Conservation (phyloP, 2,888 invertebrate genomes). For the Monochamus alternatus region DNA sequence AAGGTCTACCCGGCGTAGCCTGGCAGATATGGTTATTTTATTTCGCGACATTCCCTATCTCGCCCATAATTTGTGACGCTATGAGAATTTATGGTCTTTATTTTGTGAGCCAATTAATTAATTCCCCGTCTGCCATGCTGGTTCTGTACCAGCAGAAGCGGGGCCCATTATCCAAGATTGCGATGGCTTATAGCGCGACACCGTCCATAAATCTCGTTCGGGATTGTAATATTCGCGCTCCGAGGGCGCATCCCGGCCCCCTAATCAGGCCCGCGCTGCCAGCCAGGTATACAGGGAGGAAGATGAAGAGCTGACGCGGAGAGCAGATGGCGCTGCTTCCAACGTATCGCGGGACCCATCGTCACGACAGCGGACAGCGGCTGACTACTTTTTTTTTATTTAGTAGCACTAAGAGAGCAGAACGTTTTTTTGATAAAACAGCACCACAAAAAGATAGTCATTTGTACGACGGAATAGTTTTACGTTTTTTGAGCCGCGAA, state of each 20-base stretch:
- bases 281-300: conserved; percentile 23
- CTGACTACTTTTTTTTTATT: too few species aligned
- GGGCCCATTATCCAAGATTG: conserved; percentile 71
- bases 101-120: conserved; percentile 73
- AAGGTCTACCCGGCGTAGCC: conserved; percentile 32
- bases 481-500: too few species aligned
- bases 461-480: too few species aligned
- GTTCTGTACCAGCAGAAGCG: conserved; percentile 61
- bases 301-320: not conserved
- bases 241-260: conserved; percentile 28
- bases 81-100: conserved; percentile 72
- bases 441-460: too few species aligned
- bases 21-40: conserved; percentile 71
- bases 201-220: conserved; percentile 69
- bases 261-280: conserved; percentile 23
- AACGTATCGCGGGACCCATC: conserved; percentile 7
- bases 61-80: conserved; percentile 72
- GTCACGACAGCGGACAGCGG: conserved; percentile 13
- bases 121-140: conserved; percentile 69
- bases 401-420: too few species aligned
- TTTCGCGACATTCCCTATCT: conserved; percentile 71
- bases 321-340: not conserved
- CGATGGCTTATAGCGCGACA: conserved; percentile 70
- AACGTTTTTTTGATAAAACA: too few species aligned
- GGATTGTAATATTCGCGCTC: conserved; percentile 68